Evolutionary conservation across 2,888 invertebrate species (phyloP).

Genomic region (Megaustenia siamemsis): DNA sequence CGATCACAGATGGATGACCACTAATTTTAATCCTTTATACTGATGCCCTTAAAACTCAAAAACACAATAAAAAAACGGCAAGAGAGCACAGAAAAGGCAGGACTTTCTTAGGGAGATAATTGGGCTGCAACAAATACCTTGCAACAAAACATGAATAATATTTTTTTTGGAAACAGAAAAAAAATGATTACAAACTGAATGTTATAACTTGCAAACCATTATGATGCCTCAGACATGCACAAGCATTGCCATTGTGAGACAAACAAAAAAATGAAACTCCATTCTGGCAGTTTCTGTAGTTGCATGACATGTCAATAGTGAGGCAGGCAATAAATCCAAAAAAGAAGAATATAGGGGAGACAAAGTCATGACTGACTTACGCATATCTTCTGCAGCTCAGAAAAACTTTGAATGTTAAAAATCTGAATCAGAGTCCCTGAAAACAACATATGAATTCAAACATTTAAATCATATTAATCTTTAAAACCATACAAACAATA

Average conservation of each 20-base stretch:
- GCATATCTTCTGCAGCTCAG: conserved; percentile 57
- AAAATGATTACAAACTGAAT: neutral
- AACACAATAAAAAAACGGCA: no score
- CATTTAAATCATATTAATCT: conserved; percentile 15
- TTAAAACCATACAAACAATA: neutral
- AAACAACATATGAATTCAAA: conserved; percentile 37
- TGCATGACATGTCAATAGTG: neutral
- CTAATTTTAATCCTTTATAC: no score
- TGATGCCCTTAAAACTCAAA: no score
- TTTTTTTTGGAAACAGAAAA: neutral
- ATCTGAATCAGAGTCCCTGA: conserved; percentile 57
- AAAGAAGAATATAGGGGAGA: conserved; percentile 4
- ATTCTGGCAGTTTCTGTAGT: conserved; percentile 16
- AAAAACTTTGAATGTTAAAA: conserved; percentile 54
- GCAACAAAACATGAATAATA: neutral
- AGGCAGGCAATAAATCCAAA: conserved; percentile 38
- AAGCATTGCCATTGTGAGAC: conserved; percentile 9
- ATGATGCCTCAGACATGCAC: conserved; percentile 31
- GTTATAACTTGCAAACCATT: neutral
- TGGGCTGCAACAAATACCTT: neutral
- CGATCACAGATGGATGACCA: no score
- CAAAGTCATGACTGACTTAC: conserved; percentile 45
- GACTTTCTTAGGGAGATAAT: neutral
- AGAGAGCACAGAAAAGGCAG: neutral
- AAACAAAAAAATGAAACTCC: neutral